phyloP scores from a whole-genome alignment of 1,140 invertebrate species.

The Aleiodes sp. region DNA sequence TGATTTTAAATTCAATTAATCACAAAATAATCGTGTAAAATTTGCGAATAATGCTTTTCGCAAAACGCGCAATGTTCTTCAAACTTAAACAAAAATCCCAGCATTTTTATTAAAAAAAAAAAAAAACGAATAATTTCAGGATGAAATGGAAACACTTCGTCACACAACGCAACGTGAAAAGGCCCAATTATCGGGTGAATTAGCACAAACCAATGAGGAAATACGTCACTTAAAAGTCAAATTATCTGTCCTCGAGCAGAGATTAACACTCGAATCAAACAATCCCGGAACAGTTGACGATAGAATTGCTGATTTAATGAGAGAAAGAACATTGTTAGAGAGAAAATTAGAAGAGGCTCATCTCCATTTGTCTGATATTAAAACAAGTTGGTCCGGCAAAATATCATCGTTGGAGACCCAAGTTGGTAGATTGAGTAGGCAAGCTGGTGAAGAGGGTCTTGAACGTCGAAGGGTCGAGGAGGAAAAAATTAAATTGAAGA shows the following conservation, averaged over 20 bases:
- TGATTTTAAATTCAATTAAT: too few species aligned
- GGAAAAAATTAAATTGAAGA: constrained; percentile 73
- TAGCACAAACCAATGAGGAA: constrained; percentile 73
- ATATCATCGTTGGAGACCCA: constrained; percentile 87
- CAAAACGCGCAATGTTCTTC: neutral
- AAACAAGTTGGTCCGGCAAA: constrained; percentile 89
- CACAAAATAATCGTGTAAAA: neutral
- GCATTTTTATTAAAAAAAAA: neutral
- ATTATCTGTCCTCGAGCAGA: constrained; percentile 72
- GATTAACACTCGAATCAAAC: constrained; percentile 63
- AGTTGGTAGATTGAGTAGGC: constrained; percentile 79
- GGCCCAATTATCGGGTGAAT: constrained; percentile 67
- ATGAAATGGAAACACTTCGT: constrained; percentile 74
- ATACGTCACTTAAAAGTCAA: constrained; percentile 73
- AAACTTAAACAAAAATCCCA: neutral
- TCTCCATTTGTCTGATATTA: constrained; percentile 86
- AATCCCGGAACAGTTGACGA: constrained; percentile 72
- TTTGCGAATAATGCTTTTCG: neutral
- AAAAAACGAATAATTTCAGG: constrained; percentile 62
- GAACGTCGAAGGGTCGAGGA: constrained; percentile 79
- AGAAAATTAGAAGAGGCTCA: constrained; percentile 84
- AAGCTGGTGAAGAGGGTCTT: constrained; percentile 82
- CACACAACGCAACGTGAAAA: constrained; percentile 73
- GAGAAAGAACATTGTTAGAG: constrained; percentile 76
- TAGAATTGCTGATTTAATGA: constrained; percentile 61